Evolutionary conservation across 2,797 vertebrate genomes (phyloP), one percentile per base, ranked within the genome.

Genomic region (Manis crassicaudata): DNA sequence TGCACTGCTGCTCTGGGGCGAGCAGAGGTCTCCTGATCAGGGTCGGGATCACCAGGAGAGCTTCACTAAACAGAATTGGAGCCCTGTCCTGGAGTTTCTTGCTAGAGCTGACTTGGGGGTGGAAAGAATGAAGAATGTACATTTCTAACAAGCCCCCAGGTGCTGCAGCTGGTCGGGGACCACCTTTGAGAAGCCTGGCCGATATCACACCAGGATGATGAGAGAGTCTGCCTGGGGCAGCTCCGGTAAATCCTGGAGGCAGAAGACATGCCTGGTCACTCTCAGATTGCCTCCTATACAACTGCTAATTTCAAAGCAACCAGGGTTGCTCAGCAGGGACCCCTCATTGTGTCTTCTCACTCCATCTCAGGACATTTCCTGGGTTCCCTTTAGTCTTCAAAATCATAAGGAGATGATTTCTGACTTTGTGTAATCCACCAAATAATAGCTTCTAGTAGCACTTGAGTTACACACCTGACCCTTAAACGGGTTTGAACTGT

Each of bases 381-480:
- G 16, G 37, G 9, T 18, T 21, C 40, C 25, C 21, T 18, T 87
- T 32, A 46, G 29, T 35, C 40, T 73, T 62, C 54, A 75, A 73
- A 87, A 75, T 21, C 56, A 27, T 21, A 35, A 65, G 87, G 50
- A 76, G 18, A 58, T 65, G 9, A 62, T 23, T 67, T 40, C 50
- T 77, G 62, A 43, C 23, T 70, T 58, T 54, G 67, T 54, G 35
- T 46, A 56, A 37, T 20, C 6, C 35, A 67, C 16, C 27, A 52
- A 35, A 20, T n/a, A 75, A 43, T 6, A 43, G 32, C 63, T 50
- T 1, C 6, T 89, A 1, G 0, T 80, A 73, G 29, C 7, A 20
- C 80, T 60, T 8, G 1, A 32, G 8, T n/a, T 46, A 46, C 46
- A 46, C 46, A 46, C 46, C 46, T 46, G 46, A 46, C 46, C 46